Conservation (phyloP, 2,888 invertebrate genomes). For the Pseudococcus viburni region DNA sequence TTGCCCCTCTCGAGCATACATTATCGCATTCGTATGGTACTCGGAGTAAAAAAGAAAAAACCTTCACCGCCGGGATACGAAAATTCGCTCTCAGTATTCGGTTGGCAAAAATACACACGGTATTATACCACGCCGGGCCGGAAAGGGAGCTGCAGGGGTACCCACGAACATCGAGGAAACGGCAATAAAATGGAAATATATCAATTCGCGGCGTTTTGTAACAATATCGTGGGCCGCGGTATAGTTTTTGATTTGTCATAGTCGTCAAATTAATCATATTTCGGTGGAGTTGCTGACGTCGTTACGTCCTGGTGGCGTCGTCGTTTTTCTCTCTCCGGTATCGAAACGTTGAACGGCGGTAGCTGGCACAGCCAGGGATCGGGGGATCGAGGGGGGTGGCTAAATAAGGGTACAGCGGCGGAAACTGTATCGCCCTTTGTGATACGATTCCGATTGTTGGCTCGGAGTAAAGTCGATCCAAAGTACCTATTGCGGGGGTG, state of each 20-base stretch:
- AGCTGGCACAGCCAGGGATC: background rate
- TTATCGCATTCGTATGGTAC: background rate
- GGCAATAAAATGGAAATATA: conserved; percentile 56
- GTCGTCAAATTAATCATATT: conserved; percentile 65
- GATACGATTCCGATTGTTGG: conserved; percentile 24
- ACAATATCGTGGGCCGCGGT: conserved; percentile 38
- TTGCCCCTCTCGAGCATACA: background rate
- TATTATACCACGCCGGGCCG: no score
- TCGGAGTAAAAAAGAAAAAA: background rate
- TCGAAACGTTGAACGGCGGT: background rate
- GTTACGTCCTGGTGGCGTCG: conserved; percentile 58
- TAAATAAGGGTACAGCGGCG: conserved; percentile 22
- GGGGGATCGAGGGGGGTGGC: background rate
- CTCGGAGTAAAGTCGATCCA: background rate
- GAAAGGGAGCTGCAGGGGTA: background rate
- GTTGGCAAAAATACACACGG: no score
- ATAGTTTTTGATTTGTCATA: conserved; percentile 62
- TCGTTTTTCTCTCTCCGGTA: background rate
- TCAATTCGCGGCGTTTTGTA: conserved; percentile 53
- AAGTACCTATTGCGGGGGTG: background rate
- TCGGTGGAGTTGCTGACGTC: conserved; percentile 15
- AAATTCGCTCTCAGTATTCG: background rate
- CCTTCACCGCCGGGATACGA: background rate
- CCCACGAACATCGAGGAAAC: conserved; percentile 5
- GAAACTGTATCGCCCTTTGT: conserved; percentile 5